Evolutionary conservation across 2,113 vertebrate genomes (phyloP).

Genomic region (Ameiurus melas): DNA sequence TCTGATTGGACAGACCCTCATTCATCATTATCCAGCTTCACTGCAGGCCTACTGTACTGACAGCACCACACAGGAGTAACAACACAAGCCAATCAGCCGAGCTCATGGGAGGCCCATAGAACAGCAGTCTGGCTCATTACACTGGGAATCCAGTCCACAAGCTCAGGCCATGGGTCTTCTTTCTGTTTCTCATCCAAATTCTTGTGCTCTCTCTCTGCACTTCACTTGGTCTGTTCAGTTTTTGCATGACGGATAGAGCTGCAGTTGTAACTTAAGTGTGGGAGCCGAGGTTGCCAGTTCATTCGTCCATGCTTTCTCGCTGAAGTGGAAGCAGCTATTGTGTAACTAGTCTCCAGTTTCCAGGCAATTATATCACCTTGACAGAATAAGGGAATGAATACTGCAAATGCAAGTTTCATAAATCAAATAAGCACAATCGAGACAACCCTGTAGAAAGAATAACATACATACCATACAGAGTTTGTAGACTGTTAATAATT

Average conservation of each 20-base stretch:
- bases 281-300: background rate
- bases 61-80: conserved; percentile 38
- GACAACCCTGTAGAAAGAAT: background rate
- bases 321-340: background rate
- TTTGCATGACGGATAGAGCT: background rate
- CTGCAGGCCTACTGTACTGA: conserved; percentile 38
- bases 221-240: background rate
- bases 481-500: no score
- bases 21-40: conserved; percentile 40
- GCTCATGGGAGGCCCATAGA: conserved; percentile 24
- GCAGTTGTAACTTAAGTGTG: background rate
- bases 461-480: background rate
- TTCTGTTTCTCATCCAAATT: background rate
- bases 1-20: conserved; percentile 39
- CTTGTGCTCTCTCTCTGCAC: background rate
- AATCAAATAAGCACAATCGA: background rate
- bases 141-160: conserved; percentile 14
- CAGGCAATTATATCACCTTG: background rate
- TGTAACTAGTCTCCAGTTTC: background rate
- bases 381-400: background rate
- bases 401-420: background rate
- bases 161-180: conserved; percentile 7
- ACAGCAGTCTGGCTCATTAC: conserved; percentile 32
- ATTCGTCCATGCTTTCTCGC: background rate
- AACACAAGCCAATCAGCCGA: conserved; percentile 40